Conservation (phyloP, 2,888 invertebrate species). For the Drosophila paracracens region DNA sequence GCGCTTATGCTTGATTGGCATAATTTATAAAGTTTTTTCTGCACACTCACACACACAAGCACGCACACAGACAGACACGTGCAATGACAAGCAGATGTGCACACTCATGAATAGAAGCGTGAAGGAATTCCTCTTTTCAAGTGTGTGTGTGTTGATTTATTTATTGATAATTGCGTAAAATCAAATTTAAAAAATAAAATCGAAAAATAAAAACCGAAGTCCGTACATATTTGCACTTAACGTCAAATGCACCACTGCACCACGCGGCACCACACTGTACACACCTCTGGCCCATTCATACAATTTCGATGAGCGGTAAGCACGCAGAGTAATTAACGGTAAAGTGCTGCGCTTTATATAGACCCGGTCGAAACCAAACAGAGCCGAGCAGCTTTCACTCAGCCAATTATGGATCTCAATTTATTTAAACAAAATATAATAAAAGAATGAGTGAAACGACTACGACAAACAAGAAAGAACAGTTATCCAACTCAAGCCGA, state of each 20-base stretch:
- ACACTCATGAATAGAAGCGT: conserved; percentile 33
- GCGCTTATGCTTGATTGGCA: conserved; percentile 76
- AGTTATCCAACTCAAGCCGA: neutral
- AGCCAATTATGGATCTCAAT: conserved; percentile 78
- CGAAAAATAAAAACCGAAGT: conserved; percentile 19
- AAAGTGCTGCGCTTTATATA: conserved; percentile 69
- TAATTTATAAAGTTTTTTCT: conserved; percentile 73
- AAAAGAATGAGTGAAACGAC: conserved; percentile 39
- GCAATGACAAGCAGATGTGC: conserved; percentile 39
- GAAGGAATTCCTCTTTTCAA: conserved; percentile 18
- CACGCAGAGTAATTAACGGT: conserved; percentile 78
- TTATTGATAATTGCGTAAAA: conserved; percentile 68
- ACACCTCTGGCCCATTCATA: conserved; percentile 59
- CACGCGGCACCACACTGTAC: conserved; percentile 7
- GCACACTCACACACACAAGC: neutral
- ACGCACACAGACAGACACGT: conserved; percentile 9
- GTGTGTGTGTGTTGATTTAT: conserved; percentile 45
- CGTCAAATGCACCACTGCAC: conserved; percentile 34
- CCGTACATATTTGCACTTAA: conserved; percentile 68
- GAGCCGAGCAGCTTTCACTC: conserved; percentile 56
- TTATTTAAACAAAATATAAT: conserved; percentile 51
- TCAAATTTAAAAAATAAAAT: conserved; percentile 48
- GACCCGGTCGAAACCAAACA: conserved; percentile 11
- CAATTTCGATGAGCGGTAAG: conserved; percentile 78
- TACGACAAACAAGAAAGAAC: conserved; percentile 5